phyloP scores from a whole-genome alignment of 2,888 invertebrate genomes.

The Cheiracanthium punctorium region DNA sequence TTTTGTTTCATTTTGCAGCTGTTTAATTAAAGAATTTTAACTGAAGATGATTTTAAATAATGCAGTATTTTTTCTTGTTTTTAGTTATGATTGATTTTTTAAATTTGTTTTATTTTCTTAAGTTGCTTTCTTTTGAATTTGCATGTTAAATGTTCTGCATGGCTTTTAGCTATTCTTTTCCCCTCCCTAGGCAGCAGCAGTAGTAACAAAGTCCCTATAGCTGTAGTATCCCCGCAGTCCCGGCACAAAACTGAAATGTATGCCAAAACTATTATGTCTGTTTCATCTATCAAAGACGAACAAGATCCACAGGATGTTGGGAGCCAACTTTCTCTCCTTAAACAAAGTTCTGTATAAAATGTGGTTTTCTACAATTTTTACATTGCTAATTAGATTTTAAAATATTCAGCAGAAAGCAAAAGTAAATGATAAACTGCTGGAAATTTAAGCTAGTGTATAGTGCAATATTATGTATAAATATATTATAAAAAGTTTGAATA shows the following conservation, averaged over 20 bases:
- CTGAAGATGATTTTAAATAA: too few relatives aligned
- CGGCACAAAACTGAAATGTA: conserved; percentile 61
- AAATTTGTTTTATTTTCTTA: neutral
- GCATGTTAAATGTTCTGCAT: conserved; percentile 26
- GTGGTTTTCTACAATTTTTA: conserved; percentile 18
- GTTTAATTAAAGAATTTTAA: too few relatives aligned
- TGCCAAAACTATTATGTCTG: conserved; percentile 47
- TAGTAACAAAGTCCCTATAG: conserved; percentile 68
- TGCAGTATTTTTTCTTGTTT: too few relatives aligned
- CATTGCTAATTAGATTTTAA: neutral
- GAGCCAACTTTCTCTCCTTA: conserved; percentile 64
- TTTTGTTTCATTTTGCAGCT: too few relatives aligned
- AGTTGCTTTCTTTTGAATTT: neutral
- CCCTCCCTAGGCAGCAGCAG: conserved; percentile 43
- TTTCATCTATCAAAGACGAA: conserved; percentile 53
- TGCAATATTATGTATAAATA: too few relatives aligned
- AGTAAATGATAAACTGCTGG: too few relatives aligned
- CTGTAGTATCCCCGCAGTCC: conserved; percentile 69
- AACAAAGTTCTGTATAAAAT: conserved; percentile 59
- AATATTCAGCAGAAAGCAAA: too few relatives aligned
- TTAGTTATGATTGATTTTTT: too few relatives aligned
- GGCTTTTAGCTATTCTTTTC: conserved; percentile 41
- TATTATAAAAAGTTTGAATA: neutral
- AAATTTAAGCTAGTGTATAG: too few relatives aligned
- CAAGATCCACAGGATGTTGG: conserved; percentile 60